Conservation (phyloP, 2,888 invertebrate species). For the Drosophila affinis region DNA sequence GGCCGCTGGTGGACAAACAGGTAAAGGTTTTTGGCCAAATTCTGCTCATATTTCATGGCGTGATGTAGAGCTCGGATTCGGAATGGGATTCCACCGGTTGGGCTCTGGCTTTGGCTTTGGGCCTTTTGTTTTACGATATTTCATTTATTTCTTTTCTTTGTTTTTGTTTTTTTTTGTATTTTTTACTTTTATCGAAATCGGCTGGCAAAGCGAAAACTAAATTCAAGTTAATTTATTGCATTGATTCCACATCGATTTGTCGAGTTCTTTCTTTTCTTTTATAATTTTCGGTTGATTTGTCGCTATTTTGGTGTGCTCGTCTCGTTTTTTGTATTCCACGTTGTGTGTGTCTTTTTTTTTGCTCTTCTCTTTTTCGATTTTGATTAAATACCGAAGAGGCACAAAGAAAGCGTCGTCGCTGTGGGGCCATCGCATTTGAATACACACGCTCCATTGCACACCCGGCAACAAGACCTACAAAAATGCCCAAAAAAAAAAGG, state of each 20-base stretch:
- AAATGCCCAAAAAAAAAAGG: neutral
- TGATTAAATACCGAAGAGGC: constrained; percentile 62
- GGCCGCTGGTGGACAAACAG: constrained; percentile 78
- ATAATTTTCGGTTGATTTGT: constrained; percentile 76
- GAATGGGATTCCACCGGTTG: constrained; percentile 3
- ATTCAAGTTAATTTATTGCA: constrained; percentile 76
- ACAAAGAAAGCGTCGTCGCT: constrained; percentile 70
- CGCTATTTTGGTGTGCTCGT: constrained; percentile 55
- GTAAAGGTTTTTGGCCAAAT: constrained; percentile 56
- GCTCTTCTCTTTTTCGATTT: constrained; percentile 37
- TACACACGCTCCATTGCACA: constrained; percentile 67
- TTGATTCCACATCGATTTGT: constrained; percentile 77
- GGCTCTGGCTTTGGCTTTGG: constrained; percentile 1
- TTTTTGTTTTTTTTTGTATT: constrained; percentile 12
- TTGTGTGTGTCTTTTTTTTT: constrained; percentile 23
- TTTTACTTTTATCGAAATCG: constrained; percentile 50
- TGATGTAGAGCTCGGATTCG: constrained; percentile 36
- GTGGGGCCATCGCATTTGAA: constrained; percentile 61
- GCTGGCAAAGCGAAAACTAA: constrained; percentile 57
- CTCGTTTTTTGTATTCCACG: constrained; percentile 48
- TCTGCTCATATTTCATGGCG: constrained; percentile 51
- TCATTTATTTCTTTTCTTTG: constrained; percentile 46
- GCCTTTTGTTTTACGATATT: constrained; percentile 44
- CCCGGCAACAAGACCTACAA: constrained; percentile 18
- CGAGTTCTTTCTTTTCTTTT: constrained; percentile 73